Percentiles rank a stretch among this genome's conserved stretches.
Evolutionary conservation across 2,888 invertebrate species (phyloP).

Genomic region (Dicyrtoma fusca): DNA sequence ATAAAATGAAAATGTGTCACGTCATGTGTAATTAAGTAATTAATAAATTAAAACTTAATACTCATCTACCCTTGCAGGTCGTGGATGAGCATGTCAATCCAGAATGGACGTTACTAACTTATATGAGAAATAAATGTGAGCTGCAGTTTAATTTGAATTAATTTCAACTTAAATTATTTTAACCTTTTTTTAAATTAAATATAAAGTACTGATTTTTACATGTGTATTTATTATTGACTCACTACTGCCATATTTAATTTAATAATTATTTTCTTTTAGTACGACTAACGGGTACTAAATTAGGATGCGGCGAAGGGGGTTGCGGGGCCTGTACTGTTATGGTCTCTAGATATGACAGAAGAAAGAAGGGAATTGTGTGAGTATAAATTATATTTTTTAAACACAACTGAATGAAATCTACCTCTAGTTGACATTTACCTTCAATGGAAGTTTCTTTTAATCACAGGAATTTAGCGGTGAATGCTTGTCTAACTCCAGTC

Average conservation of each 20-base stretch:
- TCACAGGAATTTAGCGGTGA: slow-evolving; percentile 76
- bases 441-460: background rate
- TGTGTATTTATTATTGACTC: too few relatives aligned
- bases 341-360: slow-evolving; percentile 74
- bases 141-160: too few relatives aligned
- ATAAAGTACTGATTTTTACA: too few relatives aligned
- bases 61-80: slow-evolving; percentile 64
- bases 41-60: slow-evolving; percentile 2
- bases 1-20: too few relatives aligned
- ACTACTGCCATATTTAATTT: too few relatives aligned
- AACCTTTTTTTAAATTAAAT: too few relatives aligned
- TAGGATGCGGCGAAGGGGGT: slow-evolving; percentile 92
- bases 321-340: slow-evolving; percentile 96
- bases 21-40: background rate
- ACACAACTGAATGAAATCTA: too few relatives aligned
- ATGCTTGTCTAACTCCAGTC: slow-evolving; percentile 86
- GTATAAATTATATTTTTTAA: background rate
- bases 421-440: background rate
- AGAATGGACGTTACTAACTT: slow-evolving; percentile 80
- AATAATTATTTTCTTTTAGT: slow-evolving; percentile 31
- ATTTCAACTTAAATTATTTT: too few relatives aligned
- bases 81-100: slow-evolving; percentile 75
- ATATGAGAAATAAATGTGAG: slow-evolving; percentile 74
- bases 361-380: slow-evolving; percentile 65
- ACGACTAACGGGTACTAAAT: slow-evolving; percentile 72